A percentile compares a stretch with the other conserved stretches of the same genome.
Conservation (phyloP, 1,140 invertebrate genomes). For the Heliconius nattereri region DNA sequence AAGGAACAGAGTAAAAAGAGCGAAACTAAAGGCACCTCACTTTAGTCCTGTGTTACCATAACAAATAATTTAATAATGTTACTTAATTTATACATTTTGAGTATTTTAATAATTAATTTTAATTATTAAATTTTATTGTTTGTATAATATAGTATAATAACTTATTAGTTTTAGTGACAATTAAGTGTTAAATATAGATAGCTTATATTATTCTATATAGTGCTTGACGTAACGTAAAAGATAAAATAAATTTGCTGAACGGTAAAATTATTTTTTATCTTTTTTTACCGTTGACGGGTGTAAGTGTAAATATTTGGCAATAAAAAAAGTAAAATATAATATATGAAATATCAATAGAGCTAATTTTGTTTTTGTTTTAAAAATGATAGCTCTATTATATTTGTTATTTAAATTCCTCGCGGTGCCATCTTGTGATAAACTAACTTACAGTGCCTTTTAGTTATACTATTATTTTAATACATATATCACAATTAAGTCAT, state of each 20-base stretch:
- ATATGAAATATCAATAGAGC: not conserved
- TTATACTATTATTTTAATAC: not conserved
- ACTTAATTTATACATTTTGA: not conserved
- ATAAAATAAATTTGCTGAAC: not conserved
- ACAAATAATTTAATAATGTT: not conserved
- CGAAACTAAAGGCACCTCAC: constrained; percentile 53
- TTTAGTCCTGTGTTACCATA: constrained; percentile 32
- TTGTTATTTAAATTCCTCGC: constrained; percentile 21
- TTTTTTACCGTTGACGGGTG: not conserved
- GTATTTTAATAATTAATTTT: not conserved
- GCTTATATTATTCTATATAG: not conserved
- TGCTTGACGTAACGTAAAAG: not conserved
- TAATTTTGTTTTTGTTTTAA: not conserved
- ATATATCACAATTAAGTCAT: constrained; percentile 5
- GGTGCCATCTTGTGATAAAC: constrained; percentile 39
- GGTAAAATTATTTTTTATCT: constrained; percentile 3
- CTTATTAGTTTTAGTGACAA: not conserved
- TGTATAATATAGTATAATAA: not conserved
- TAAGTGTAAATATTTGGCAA: not conserved
- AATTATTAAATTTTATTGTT: constrained; percentile 3
- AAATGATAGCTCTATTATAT: constrained; percentile 11
- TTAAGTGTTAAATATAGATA: not conserved
- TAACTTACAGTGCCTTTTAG: constrained; percentile 23
- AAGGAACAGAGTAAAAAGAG: constrained; percentile 66
- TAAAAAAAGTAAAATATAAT: not conserved